Percentiles rank a stretch among this genome's conserved stretches.
These are phyloP conservation scores for Plagodis dolabraria DNA, from an alignment of 2,888 invertebrate genomes.

Conservation along the genomic window DNA sequence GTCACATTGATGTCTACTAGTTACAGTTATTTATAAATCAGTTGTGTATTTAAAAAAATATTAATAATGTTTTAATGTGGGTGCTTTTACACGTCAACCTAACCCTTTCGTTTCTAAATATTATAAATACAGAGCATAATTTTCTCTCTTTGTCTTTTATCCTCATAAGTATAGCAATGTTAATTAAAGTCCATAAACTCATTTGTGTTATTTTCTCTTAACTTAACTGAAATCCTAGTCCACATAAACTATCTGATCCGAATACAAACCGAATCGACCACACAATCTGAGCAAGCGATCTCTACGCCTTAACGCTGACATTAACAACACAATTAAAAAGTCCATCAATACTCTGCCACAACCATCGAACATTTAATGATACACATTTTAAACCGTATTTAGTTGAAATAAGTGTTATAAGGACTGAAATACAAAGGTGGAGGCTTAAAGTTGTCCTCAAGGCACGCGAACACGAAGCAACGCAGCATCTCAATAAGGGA, in stretches of 20 bases:
- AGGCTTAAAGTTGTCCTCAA: constrained; percentile 53
- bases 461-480: constrained; percentile 63
- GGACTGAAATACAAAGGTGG: constrained; percentile 26
- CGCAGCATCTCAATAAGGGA: constrained; percentile 78
- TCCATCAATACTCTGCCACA: constrained; percentile 60
- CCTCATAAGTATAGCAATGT: too few relatives aligned
- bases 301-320: constrained; percentile 82
- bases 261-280: constrained; percentile 65
- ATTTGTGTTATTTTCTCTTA: constrained; percentile 1
- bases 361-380: constrained; percentile 11
- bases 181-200: not conserved
- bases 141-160: too few relatives aligned
- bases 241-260: constrained; percentile 51
- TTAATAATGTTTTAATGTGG: too few relatives aligned
- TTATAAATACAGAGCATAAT: too few relatives aligned
- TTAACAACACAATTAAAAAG: constrained; percentile 83
- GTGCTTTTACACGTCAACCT: too few relatives aligned
- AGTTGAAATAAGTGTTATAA: constrained; percentile 37
- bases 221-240: constrained; percentile 27
- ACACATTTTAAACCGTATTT: constrained; percentile 46
- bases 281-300: constrained; percentile 80
- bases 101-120: too few relatives aligned
- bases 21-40: too few relatives aligned
- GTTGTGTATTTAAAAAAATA: too few relatives aligned
- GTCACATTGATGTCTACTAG: too few relatives aligned